Evolutionary conservation across 2,113 vertebrate genomes (phyloP).

Genomic region (Neolamprologus variostigma): DNA sequence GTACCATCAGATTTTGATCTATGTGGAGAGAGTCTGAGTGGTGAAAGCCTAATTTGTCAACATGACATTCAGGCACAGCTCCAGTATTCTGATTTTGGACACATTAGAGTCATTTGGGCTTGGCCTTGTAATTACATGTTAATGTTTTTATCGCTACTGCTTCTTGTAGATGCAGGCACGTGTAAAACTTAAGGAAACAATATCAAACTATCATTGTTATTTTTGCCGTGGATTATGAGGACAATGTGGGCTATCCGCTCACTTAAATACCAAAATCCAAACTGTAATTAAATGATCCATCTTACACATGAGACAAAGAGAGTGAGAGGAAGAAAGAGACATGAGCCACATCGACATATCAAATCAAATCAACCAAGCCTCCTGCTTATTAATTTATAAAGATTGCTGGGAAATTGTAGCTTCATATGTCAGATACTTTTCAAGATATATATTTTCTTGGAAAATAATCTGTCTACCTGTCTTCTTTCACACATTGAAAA

Average conservation of each 20-base stretch:
- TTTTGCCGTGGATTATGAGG: not conserved
- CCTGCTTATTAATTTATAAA: not conserved
- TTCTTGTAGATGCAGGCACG: not conserved
- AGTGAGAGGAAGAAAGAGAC: not conserved
- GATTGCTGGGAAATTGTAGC: not conserved
- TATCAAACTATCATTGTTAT: not conserved
- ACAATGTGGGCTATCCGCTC: accelerated
- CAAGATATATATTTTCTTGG: not conserved
- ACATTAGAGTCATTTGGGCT: not conserved
- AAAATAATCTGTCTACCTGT: not conserved
- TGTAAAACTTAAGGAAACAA: accelerated
- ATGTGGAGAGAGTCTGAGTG: not conserved
- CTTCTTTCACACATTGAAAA: accelerated
- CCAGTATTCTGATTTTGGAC: not conserved
- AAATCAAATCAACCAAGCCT: not conserved
- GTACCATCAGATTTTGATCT: not conserved
- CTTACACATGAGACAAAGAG: accelerated
- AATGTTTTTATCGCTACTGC: not conserved
- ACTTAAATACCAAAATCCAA: not conserved
- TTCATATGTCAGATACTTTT: not conserved
- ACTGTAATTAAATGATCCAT: not conserved
- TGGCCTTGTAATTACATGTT: not conserved
- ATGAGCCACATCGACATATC: accelerated
- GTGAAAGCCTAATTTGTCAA: not conserved
- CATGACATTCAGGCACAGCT: not conserved